Percentiles rank a stretch among this genome's conserved stretches.
Conservation (phyloP, 2,888 invertebrate species). For the Epistrophella euchroma region DNA sequence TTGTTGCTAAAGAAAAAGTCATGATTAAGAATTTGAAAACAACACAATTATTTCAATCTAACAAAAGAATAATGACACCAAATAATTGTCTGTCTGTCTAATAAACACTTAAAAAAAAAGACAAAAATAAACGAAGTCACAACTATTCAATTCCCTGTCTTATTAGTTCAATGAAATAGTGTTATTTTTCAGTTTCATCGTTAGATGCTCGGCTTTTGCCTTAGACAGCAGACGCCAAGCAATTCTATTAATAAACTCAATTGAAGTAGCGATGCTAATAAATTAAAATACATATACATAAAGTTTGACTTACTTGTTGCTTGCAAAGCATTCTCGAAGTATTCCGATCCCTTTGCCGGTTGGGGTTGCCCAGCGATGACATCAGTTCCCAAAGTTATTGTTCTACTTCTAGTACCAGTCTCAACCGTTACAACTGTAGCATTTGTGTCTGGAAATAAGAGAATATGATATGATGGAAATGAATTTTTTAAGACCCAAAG, state of each 20-base stretch:
- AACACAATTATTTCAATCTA: neutral
- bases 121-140: constrained; percentile 15
- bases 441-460: constrained; percentile 54
- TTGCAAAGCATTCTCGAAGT: constrained; percentile 78
- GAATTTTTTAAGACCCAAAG: constrained; percentile 7
- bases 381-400: constrained; percentile 77
- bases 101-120: neutral
- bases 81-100: neutral
- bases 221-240: neutral
- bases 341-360: constrained; percentile 77
- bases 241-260: constrained; percentile 43
- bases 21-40: neutral
- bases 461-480: constrained; percentile 1
- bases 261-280: constrained; percentile 47
- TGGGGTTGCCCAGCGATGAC: constrained; percentile 76
- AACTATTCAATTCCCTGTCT: constrained; percentile 20
- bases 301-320: constrained; percentile 77
- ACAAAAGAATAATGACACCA: too few relatives aligned
- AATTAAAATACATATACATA: constrained; percentile 9
- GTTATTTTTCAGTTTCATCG: constrained; percentile 6
- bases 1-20: neutral
- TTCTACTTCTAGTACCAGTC: constrained; percentile 34
- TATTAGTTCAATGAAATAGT: constrained; percentile 16
- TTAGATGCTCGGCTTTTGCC: neutral
- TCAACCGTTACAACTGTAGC: constrained; percentile 44